These are phyloP conservation scores for Lucilia sericata DNA, from an alignment of 1,140 invertebrate genomes.

Conservation along the genomic window DNA sequence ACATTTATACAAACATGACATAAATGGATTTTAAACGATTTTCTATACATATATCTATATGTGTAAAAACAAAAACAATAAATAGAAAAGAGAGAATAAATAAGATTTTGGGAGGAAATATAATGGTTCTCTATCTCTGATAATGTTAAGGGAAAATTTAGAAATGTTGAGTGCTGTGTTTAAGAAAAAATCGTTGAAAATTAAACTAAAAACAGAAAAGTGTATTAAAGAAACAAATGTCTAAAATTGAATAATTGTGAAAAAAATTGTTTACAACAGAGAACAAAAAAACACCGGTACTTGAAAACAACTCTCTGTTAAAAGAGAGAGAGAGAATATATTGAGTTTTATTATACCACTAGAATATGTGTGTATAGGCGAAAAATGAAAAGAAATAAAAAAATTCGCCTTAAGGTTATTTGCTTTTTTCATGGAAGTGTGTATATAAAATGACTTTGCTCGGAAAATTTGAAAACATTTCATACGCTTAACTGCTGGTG, in stretches of 20 bases:
- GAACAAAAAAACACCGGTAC: not conserved
- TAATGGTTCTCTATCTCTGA: too few species aligned
- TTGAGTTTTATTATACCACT: not conserved
- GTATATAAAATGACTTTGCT: slow-evolving; percentile 30
- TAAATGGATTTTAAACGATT: too few species aligned
- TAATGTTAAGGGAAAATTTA: too few species aligned
- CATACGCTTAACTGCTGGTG: slow-evolving; percentile 9
- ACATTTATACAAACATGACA: not conserved
- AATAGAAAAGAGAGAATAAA: too few species aligned
- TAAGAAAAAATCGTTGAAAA: too few species aligned
- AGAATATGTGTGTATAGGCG: not conserved
- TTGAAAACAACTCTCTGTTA: not conserved
- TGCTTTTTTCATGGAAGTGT: not conserved
- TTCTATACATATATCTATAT: too few species aligned
- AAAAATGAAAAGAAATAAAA: not conserved
- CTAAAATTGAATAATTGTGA: not conserved
- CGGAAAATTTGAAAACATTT: slow-evolving; percentile 40
- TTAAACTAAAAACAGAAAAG: too few species aligned
- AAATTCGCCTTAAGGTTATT: slow-evolving; percentile 8
- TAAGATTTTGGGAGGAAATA: too few species aligned
- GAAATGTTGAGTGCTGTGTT: too few species aligned
- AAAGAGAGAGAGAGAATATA: not conserved
- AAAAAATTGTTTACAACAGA: slow-evolving; percentile 32
- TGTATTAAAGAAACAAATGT: too few species aligned
- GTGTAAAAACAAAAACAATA: too few species aligned